Evolutionary conservation across 1,140 invertebrate species (phyloP), one percentile per base, ranked within the genome.

Genomic region (Apis florea): DNA sequence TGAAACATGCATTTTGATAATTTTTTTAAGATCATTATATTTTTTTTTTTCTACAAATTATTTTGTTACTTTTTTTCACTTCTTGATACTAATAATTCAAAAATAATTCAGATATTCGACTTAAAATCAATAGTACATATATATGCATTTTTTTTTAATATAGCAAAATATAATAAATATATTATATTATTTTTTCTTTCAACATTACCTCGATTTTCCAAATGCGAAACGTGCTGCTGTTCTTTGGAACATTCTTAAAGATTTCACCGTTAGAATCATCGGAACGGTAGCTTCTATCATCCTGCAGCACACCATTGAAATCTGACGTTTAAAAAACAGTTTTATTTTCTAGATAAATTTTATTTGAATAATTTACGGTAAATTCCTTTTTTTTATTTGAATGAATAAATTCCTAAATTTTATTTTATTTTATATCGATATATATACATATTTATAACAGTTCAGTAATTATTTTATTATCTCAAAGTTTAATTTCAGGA

Each of bases 161-260:
- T 19, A 70, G 8, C 13, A 26, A 12, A 11, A 0, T 53, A 4
- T n/a, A 40, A 40, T 17, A 61, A 49, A 51, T n/a, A n/a, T n/a
- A n/a, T 24, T 81, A 49, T 1, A 6, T 64, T 47, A 31, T 24
- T 19, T 21, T 79, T 56, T 54, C 51, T 17, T 56, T 0, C 19
- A 53, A 72, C 21, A 15, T 24, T 83, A 97, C 96, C 93, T 97
- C 97, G 75, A 98, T 95, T 92, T 96, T 95, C 97, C 97, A 98
- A 11, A 97, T 94, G 58, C 96, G 94, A 93, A 98, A 98, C 54
- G 95, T 95, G 17, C 96, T 96, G 77, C 94, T 95, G 91, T 96
- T 95, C 85, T 95, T 96, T 0, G 96, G 95, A 51, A 98, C 95
- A 76, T 95, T 96, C 78, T 96, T 95, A 90, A 98, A 98, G 64